Conservation (phyloP, 2,797 vertebrate genomes). For the Arctocebus calabarensis region DNA sequence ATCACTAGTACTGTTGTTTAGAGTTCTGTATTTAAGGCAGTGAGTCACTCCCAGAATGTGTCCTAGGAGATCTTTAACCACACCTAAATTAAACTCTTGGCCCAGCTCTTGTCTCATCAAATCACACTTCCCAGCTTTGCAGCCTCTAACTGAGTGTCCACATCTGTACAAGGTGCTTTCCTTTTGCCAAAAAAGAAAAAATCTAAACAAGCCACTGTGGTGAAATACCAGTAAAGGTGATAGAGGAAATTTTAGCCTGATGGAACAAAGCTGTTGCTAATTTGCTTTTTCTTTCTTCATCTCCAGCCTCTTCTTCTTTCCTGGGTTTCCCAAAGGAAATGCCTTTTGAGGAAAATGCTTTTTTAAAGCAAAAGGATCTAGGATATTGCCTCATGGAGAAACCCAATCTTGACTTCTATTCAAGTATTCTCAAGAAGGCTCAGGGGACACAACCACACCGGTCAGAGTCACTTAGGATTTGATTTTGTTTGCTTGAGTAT, state of each 20-base stretch:
- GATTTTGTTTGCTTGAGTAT: conserved; percentile 8
- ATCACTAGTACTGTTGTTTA: neutral
- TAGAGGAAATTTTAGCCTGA: neutral
- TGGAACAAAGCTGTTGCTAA: neutral
- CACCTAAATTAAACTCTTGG: neutral
- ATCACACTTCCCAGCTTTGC: neutral
- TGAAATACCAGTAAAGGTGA: neutral
- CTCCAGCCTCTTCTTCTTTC: neutral
- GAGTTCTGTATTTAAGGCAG: neutral
- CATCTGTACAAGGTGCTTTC: neutral
- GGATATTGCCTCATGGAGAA: neutral
- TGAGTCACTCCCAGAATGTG: neutral
- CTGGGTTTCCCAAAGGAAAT: conserved; percentile 54
- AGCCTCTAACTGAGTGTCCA: neutral
- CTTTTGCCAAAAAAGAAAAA: neutral
- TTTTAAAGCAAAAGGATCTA: neutral
- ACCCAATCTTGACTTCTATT: neutral
- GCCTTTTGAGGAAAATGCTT: neutral
- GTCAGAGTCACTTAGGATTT: neutral
- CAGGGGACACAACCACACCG: neutral
- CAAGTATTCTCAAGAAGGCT: neutral
- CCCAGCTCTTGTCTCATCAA: neutral
- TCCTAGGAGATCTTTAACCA: neutral
- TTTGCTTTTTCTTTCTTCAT: conserved; percentile 36
- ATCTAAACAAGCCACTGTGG: neutral